phyloP scores from a whole-genome alignment of 2,113 vertebrate species.

The Anas platyrhynchos region DNA sequence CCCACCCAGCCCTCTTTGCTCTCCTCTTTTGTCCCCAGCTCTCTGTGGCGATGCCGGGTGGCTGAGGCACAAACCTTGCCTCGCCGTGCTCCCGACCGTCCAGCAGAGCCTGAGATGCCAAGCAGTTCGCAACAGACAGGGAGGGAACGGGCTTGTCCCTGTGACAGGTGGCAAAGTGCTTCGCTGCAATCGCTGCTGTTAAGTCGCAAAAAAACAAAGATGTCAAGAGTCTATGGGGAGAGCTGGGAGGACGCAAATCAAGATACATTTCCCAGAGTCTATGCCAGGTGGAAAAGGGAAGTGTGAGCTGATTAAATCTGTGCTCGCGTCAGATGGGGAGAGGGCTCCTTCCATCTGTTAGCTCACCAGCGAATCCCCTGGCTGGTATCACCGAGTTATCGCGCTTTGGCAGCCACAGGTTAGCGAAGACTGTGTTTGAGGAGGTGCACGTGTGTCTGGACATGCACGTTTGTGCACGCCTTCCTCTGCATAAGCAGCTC shows the following conservation, averaged over 20 bases:
- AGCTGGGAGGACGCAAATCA: constrained; percentile 42
- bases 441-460: accelerated
- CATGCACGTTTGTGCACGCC: accelerated
- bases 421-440: background rate
- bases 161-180: constrained; percentile 33
- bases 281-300: constrained; percentile 51
- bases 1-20: background rate
- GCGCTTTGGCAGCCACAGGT: background rate
- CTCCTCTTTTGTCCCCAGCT: background rate
- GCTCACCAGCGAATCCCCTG: background rate
- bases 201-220: constrained; percentile 49
- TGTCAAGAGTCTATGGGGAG: constrained; percentile 26
- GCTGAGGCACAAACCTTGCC: background rate
- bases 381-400: background rate
- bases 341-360: constrained; percentile 58
- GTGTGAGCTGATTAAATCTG: constrained; percentile 52
- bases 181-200: background rate
- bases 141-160: background rate
- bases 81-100: background rate
- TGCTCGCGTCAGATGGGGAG: constrained; percentile 34
- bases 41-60: too few relatives aligned
- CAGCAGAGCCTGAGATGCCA: background rate
- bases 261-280: constrained; percentile 12
- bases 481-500: background rate
- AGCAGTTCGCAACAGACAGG: background rate